Evolutionary conservation across 2,888 invertebrate species (phyloP), one percentile per base, ranked within the genome.

Genomic region (Andrena trimmerana): DNA sequence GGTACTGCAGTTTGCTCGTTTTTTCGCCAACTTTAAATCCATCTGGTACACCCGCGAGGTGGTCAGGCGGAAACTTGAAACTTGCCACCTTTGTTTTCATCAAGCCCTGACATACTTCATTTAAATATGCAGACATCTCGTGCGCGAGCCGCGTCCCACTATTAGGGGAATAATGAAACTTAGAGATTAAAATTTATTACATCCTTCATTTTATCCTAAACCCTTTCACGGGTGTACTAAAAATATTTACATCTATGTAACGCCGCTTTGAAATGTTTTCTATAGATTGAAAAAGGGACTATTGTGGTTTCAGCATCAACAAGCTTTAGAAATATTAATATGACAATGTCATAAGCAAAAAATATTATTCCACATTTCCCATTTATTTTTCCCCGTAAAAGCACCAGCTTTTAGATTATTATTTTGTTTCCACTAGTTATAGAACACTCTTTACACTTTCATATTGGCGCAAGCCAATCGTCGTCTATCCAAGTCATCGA

Each of bases 1-100:
- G 84, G 75, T 20, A 52, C 60, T 50, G 66, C 54, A 42, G 13
- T 65, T 74, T 48, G 66, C 52, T 13, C 57, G 27, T 31, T 72
- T 78, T 71, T 65, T 63, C n/a, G 20, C 31, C 62, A 70, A 80
- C 70, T 83, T 71, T 80, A 83, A 80, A 84, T 80, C 71, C 84
- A 71, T 71, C 68, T 57, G 59, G 62, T 48, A 52, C 68, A 65
- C 65, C 57, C 42, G 20, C 52, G 52, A 63, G 73, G 27, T 52
- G 63, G 71, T 59, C 67, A 59, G n/a, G 57, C 48, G 20, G 42
- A 52, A 81, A 63, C 67, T 74, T 31, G 36, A 75, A 62, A 68
- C 81, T 66, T 70, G 65, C 66, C 70, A 82, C 57, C 70, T 81
- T 75, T 70, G 74, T 68, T 80, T 54, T 65, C 70, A 62, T 80